These are phyloP conservation scores for Corythaeola cristata DNA, from an alignment of 2,113 vertebrate species.

Conservation along the genomic window DNA sequence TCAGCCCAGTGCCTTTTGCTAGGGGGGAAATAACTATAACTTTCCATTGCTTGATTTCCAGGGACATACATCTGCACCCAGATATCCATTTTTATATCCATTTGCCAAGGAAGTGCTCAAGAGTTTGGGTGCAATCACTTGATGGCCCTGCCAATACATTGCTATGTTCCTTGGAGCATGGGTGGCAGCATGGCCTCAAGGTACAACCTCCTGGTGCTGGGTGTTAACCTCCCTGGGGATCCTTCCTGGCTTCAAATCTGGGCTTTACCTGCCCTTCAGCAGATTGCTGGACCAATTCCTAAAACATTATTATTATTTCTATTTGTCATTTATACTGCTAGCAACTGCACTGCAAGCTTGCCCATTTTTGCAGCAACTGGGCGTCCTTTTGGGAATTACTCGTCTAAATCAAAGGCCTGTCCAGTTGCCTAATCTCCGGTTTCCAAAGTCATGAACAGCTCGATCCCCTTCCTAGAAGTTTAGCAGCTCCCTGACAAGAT, in stretches of 20 bases:
- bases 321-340: not conserved
- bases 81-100: not conserved
- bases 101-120: not conserved
- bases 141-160: not conserved
- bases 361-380: not conserved
- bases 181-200: not conserved
- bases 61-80: not conserved
- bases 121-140: not conserved
- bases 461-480: not conserved
- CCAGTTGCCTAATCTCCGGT: not conserved
- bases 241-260: not conserved
- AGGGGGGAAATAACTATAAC: not conserved
- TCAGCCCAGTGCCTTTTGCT: not conserved
- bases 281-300: not conserved
- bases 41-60: not conserved
- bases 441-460: not conserved
- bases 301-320: not conserved
- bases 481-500: not conserved
- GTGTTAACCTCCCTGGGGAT: not conserved
- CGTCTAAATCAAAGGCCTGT: not conserved
- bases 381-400: not conserved
- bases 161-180: not conserved
- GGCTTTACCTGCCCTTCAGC: not conserved
- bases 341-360: not conserved
- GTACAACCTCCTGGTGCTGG: not conserved